Evolutionary conservation across 53 echinoderm and acorn worm genomes (phyloP).

Genomic region (Patiria pectinifera): DNA sequence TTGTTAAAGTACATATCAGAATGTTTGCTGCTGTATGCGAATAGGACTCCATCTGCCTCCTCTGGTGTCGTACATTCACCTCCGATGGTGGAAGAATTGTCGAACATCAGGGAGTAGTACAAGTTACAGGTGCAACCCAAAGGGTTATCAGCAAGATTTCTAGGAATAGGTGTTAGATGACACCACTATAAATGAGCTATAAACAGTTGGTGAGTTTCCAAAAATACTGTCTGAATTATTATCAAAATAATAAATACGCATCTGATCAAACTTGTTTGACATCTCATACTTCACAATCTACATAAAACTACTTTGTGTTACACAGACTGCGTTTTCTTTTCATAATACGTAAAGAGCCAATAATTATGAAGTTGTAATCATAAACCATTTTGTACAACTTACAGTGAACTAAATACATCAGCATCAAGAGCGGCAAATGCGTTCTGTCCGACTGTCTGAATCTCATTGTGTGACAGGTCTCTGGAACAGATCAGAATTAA

Average conservation of each 20-base stretch:
- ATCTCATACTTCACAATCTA: no score
- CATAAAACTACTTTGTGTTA: no score
- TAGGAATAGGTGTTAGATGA: not conserved
- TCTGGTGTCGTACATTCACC: constrained; percentile 78
- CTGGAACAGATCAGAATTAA: constrained; percentile 2
- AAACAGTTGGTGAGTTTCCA: not conserved
- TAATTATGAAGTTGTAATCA: no score
- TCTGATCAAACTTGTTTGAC: no score
- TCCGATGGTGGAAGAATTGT: constrained; percentile 53
- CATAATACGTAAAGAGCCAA: no score
- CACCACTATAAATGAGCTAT: not conserved
- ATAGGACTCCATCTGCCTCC: constrained; percentile 65
- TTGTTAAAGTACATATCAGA: constrained; percentile 60
- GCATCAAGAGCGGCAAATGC: constrained; percentile 55
- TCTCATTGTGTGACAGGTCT: constrained; percentile 66
- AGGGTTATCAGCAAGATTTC: constrained; percentile 71
- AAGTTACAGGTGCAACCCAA: constrained; percentile 85
- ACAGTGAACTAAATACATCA: constrained; percentile 53
- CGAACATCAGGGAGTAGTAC: constrained; percentile 66
- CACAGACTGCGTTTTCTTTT: no score
- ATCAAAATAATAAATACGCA: no score
- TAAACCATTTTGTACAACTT: constrained; percentile 31
- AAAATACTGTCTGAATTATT: not conserved
- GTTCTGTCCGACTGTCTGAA: constrained; percentile 57
- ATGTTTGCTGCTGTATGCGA: constrained; percentile 2